phyloP scores from a whole-genome alignment of 2,113 vertebrate genomes.

The Carassius gibelio region DNA sequence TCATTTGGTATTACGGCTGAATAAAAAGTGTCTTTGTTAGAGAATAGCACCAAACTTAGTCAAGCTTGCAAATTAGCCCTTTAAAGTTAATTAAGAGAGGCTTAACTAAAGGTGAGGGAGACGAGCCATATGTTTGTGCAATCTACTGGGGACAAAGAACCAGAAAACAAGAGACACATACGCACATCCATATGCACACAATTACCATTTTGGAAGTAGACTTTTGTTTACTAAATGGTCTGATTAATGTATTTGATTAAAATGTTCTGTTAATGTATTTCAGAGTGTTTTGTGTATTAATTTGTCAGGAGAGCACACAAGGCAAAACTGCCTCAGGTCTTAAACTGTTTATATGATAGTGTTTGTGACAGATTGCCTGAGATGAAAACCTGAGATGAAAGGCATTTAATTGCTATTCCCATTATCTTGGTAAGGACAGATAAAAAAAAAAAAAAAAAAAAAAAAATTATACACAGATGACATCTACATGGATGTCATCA shows the following conservation, averaged over 20 bases:
- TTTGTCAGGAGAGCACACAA: conserved; percentile 44
- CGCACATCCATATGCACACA: neutral
- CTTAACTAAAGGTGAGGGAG: conserved; percentile 59
- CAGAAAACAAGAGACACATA: neutral
- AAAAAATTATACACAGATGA: conserved; percentile 13
- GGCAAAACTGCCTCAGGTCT: conserved; percentile 49
- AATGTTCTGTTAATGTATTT: conserved; percentile 46
- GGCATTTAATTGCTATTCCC: conserved; percentile 38
- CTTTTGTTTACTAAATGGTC: conserved; percentile 19
- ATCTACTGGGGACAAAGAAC: conserved; percentile 54
- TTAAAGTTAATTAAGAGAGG: conserved; percentile 62
- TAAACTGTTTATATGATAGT: conserved; percentile 46
- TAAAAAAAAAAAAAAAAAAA: conserved; percentile 32
- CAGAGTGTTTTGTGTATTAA: conserved; percentile 46
- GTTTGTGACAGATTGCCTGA: conserved; percentile 50
- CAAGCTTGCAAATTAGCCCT: conserved; percentile 63
- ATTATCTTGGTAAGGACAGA: conserved; percentile 24
- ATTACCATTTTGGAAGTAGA: conserved; percentile 25
- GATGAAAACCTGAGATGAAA: too few relatives aligned
- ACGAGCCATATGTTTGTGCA: conserved; percentile 52
- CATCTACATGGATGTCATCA: conserved; percentile 11
- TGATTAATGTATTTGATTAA: conserved; percentile 50
- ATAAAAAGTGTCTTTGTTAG: conserved; percentile 40
- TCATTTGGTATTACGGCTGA: conserved; percentile 29
- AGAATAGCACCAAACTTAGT: conserved; percentile 55